These are phyloP conservation scores for Strigamia crassipes DNA, from an alignment of 2,888 invertebrate genomes.

Conservation along the genomic window DNA sequence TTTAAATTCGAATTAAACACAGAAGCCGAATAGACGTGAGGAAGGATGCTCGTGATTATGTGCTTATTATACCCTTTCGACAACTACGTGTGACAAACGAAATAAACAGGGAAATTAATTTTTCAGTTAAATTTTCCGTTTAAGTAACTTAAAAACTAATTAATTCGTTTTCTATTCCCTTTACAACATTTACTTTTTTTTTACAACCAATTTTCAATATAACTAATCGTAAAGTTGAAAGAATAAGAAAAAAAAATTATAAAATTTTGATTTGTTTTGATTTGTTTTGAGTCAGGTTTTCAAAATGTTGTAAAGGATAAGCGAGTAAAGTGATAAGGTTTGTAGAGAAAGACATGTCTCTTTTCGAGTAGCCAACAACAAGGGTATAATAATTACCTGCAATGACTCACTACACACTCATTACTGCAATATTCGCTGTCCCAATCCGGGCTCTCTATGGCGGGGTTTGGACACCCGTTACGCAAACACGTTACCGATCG, in stretches of 20 bases:
- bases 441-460: slow-evolving; percentile 91
- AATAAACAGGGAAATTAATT: slow-evolving; percentile 4
- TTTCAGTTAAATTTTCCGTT: background rate
- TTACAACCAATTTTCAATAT: background rate
- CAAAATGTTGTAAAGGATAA: slow-evolving; percentile 14
- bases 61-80: slow-evolving; percentile 42
- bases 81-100: slow-evolving; percentile 39
- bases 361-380: slow-evolving; percentile 36
- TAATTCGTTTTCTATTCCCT: background rate
- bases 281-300: background rate
- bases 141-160: slow-evolving; percentile 12
- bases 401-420: slow-evolving; percentile 94
- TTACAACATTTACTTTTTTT: slow-evolving; percentile 6
- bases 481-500: slow-evolving; percentile 60
- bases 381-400: slow-evolving; percentile 67
- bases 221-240: background rate
- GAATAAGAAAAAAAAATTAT: background rate
- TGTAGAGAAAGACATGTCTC: slow-evolving; percentile 3
- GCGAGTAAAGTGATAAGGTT: background rate
- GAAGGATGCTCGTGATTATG: slow-evolving; percentile 28
- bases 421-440: slow-evolving; percentile 97
- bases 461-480: slow-evolving; percentile 86
- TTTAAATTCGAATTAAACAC: background rate
- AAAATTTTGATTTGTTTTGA: no score
- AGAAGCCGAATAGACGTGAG: slow-evolving; percentile 18